Conservation (phyloP, 2,797 vertebrate genomes). For the Coregonus sp. region DNA sequence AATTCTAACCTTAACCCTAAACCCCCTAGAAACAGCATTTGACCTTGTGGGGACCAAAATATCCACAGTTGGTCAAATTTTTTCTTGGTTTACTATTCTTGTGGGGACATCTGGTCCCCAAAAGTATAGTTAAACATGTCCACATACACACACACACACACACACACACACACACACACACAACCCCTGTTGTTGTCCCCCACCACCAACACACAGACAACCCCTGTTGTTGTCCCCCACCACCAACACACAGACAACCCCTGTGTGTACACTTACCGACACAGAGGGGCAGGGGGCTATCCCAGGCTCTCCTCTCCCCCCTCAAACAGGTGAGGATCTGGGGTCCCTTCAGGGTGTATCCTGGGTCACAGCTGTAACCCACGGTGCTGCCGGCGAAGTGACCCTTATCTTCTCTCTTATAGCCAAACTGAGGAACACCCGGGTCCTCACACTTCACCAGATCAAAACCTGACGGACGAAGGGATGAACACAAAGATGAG, state of each 20-base stretch:
- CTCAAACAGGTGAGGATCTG: conserved; percentile 87
- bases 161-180: conserved; percentile 11
- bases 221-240: no score
- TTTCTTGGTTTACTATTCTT: no score
- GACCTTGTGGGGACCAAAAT: no score
- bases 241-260: no score
- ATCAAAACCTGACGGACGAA: conserved; percentile 85
- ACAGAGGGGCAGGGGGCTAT: conserved; percentile 89
- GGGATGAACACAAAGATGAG: no score
- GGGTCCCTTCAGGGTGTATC: conserved; percentile 87
- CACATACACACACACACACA: neutral
- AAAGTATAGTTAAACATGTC: no score
- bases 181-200: no score
- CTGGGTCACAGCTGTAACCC: conserved; percentile 91
- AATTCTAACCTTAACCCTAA: no score
- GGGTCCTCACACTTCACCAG: conserved; percentile 96
- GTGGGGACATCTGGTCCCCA: no score
- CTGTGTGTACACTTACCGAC: conserved; percentile 78
- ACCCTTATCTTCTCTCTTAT: conserved; percentile 91
- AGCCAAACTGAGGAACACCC: conserved; percentile 91
- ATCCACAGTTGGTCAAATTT: no score
- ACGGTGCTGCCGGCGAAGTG: conserved; percentile 95
- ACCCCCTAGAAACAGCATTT: no score
- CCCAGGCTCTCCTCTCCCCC: conserved; percentile 93
- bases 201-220: no score